Percentiles rank a stretch among this genome's conserved stretches.
phyloP scores from a whole-genome alignment of 2,113 vertebrate genomes.

The Numida meleagris region DNA sequence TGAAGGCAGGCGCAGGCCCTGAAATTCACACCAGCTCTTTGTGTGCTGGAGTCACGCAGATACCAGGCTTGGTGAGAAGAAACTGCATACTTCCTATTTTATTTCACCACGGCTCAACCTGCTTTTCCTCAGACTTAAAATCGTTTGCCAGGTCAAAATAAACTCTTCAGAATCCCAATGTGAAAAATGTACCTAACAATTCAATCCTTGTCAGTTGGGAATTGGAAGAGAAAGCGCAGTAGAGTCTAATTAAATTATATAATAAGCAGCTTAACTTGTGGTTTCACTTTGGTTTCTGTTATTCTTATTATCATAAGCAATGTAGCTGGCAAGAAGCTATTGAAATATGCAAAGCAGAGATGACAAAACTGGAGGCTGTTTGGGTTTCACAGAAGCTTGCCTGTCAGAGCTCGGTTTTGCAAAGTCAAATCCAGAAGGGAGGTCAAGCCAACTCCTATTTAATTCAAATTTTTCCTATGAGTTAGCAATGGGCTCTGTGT shows the following conservation, averaged over 20 bases:
- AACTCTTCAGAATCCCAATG: slow-evolving; percentile 80
- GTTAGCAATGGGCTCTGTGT: neutral
- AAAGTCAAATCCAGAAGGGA: neutral
- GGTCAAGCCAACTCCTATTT: slow-evolving; percentile 30
- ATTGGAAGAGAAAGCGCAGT: slow-evolving; percentile 82
- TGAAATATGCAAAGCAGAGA: slow-evolving; percentile 64
- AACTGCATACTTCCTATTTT: slow-evolving; percentile 87
- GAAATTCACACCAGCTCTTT: slow-evolving; percentile 96
- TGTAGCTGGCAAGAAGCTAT: slow-evolving; percentile 69
- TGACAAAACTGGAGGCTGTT: slow-evolving; percentile 39
- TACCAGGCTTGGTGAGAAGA: slow-evolving; percentile 76
- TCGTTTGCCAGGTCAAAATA: slow-evolving; percentile 89
- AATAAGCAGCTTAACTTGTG: slow-evolving; percentile 78
- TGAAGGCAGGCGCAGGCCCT: slow-evolving; percentile 86
- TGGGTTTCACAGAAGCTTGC: slow-evolving; percentile 11
- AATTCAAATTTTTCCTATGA: slow-evolving; percentile 22
- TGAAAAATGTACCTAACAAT: slow-evolving; percentile 85
- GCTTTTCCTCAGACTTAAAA: slow-evolving; percentile 90
- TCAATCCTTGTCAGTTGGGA: slow-evolving; percentile 77
- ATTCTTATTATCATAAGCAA: slow-evolving; percentile 67
- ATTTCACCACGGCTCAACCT: slow-evolving; percentile 80
- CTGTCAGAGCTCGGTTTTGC: slow-evolving; percentile 43
- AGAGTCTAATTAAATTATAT: slow-evolving; percentile 79
- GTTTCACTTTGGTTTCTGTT: slow-evolving; percentile 76
- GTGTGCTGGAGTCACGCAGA: slow-evolving; percentile 83